Conservation (phyloP, 2,888 invertebrate genomes). For the Coleophora deauratella region DNA sequence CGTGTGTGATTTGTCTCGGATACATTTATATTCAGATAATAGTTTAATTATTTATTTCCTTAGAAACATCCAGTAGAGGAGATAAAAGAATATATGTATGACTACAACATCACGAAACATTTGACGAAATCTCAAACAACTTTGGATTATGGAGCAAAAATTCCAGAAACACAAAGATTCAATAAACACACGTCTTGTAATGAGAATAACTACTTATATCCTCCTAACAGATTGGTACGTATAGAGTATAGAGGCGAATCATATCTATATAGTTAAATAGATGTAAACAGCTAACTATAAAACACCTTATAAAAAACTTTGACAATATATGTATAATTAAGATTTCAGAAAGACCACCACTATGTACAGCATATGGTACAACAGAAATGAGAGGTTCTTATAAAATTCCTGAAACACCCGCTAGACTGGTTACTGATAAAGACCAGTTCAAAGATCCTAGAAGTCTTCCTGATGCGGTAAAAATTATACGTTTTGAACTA, state of each 20-base stretch:
- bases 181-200: slow-evolving; percentile 46
- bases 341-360: slow-evolving; percentile 20
- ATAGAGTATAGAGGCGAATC: too few species aligned
- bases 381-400: slow-evolving; percentile 47
- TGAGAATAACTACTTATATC: slow-evolving; percentile 48
- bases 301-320: too few species aligned
- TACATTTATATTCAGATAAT: too few species aligned
- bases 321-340: too few species aligned
- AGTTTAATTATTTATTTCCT: too few species aligned
- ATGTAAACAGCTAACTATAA: too few species aligned
- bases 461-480: slow-evolving; percentile 34
- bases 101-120: slow-evolving; percentile 42
- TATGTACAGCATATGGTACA: slow-evolving; percentile 32
- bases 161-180: slow-evolving; percentile 36
- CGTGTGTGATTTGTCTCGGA: too few species aligned
- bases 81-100: slow-evolving; percentile 36
- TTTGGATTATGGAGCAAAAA: slow-evolving; percentile 39
- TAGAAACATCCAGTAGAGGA: slow-evolving; percentile 38
- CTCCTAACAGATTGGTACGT: slow-evolving; percentile 40
- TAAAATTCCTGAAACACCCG: slow-evolving; percentile 24
- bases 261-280: too few species aligned
- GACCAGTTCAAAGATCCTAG: slow-evolving; percentile 44
- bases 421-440: slow-evolving; percentile 45
- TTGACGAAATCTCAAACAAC: slow-evolving; percentile 40
- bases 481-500: slow-evolving; percentile 6